These are phyloP conservation scores for Odobenus rosmarus DNA, from an alignment of 2,113 vertebrate genomes.

Conservation along the genomic window DNA sequence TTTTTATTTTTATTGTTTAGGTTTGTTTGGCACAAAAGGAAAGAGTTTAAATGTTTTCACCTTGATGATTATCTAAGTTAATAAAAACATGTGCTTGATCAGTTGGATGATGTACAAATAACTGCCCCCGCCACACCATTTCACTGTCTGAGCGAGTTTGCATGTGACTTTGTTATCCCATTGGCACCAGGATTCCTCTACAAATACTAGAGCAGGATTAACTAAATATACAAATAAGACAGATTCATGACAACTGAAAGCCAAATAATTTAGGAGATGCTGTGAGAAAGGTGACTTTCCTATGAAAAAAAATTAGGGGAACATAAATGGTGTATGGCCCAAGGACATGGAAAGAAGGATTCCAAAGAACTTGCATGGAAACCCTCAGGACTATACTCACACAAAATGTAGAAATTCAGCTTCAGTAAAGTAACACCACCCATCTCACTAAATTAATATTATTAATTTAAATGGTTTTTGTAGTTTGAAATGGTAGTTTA, in stretches of 20 bases:
- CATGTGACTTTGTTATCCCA: rapidly evolving
- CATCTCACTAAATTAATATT: neutral
- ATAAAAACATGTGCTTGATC: neutral
- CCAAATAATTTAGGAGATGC: neutral
- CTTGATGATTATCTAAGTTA: neutral
- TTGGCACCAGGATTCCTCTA: neutral
- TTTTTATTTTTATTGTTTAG: neutral
- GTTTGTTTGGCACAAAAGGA: neutral
- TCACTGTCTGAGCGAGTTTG: neutral
- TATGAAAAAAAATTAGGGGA: neutral
- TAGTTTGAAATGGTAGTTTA: no score
- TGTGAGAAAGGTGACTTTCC: neutral
- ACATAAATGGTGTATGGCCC: neutral
- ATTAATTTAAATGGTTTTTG: neutral
- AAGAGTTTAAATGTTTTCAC: neutral
- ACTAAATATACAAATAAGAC: neutral
- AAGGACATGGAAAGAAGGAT: neutral
- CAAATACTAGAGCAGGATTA: neutral
- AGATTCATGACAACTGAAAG: neutral
- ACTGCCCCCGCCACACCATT: neutral
- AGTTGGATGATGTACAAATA: neutral
- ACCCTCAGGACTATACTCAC: neutral
- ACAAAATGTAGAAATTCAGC: neutral
- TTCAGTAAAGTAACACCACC: neutral
- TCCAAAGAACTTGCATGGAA: neutral